These are phyloP conservation scores for Presbytis comata DNA, from an alignment of 2,797 vertebrate species.

Conservation along the genomic window DNA sequence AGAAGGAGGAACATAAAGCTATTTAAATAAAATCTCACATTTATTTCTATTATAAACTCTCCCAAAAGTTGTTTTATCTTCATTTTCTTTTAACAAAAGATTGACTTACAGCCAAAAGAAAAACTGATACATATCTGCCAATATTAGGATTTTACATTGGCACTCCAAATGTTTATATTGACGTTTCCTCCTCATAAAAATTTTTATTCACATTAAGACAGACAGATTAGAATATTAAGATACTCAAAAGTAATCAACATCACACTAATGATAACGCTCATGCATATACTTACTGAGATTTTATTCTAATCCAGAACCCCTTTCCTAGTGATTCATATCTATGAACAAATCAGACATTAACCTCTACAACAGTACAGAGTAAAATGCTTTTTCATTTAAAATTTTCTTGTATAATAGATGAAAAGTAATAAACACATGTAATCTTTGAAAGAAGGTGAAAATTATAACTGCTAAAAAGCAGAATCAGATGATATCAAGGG, in stretches of 20 bases:
- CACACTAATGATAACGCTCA: not conserved
- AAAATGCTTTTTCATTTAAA: not conserved
- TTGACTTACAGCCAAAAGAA: not conserved
- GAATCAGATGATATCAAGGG: not conserved
- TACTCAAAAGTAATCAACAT: not conserved
- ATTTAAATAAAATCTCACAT: not conserved
- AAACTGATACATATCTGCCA: not conserved
- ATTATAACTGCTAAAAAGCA: constrained; percentile 35
- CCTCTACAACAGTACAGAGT: not conserved
- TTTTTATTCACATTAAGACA: not conserved
- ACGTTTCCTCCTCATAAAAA: not conserved
- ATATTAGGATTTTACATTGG: not conserved
- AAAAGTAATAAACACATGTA: not conserved
- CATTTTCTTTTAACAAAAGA: constrained; percentile 37
- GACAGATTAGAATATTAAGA: not conserved
- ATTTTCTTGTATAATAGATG: not conserved
- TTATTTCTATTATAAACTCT: not conserved
- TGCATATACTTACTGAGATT: not conserved
- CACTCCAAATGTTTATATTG: not conserved
- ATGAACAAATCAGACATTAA: not conserved
- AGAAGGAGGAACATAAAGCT: not conserved
- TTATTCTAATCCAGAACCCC: not conserved
- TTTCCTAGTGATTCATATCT: not conserved
- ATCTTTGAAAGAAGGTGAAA: constrained; percentile 33
- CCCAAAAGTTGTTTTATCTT: not conserved